Percentiles rank a stretch among this genome's conserved stretches.
Conservation (phyloP, 2,797 vertebrate genomes). For the Sparus aurata region DNA sequence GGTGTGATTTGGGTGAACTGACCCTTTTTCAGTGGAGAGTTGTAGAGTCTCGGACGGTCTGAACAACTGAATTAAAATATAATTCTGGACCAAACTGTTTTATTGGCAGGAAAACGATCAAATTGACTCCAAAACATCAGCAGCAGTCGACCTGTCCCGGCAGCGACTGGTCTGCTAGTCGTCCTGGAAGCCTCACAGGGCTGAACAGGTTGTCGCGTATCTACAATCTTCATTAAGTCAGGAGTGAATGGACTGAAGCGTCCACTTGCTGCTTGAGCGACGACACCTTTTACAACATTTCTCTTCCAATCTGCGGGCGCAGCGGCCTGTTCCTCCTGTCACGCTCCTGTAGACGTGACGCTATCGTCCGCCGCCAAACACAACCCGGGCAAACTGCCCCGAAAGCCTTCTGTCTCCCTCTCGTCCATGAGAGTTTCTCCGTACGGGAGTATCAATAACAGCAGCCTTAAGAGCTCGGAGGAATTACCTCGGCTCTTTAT, state of each 20-base stretch:
- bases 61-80: no score
- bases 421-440: background rate
- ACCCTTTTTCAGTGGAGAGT: background rate
- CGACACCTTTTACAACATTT: slow-evolving; percentile 12
- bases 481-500: slow-evolving; percentile 36
- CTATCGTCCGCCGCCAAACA: slow-evolving; percentile 7
- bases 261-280: background rate
- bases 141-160: background rate
- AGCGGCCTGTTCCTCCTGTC: slow-evolving; percentile 23
- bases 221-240: background rate
- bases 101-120: background rate
- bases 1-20: background rate
- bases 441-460: slow-evolving; percentile 31
- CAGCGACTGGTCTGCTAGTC: background rate
- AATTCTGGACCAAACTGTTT: background rate
- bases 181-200: background rate
- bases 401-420: background rate
- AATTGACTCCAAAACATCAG: no score
- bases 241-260: slow-evolving; percentile 6
- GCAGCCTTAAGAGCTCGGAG: slow-evolving; percentile 10
- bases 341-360: slow-evolving; percentile 15
- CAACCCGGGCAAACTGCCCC: slow-evolving; percentile 12
- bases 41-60: background rate
- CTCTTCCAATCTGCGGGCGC: slow-evolving; percentile 10
- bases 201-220: background rate